A percentile compares a stretch with the other conserved stretches of the same genome.
These are phyloP conservation scores for Carpatolechia fugitivella DNA, from an alignment of 2,888 invertebrate species.

Conservation along the genomic window DNA sequence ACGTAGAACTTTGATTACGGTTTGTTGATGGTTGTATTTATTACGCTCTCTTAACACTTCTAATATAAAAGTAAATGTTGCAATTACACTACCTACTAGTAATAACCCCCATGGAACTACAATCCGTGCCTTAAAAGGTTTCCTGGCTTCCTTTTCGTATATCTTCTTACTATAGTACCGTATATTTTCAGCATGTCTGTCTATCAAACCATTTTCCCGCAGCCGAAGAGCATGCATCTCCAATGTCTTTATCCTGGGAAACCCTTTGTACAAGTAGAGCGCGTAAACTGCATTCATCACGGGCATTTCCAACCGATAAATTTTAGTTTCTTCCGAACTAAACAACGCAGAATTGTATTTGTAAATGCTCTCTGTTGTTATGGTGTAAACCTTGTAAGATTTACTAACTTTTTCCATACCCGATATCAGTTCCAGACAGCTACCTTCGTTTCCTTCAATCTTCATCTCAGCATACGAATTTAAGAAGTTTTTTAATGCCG, in stretches of 20 bases:
- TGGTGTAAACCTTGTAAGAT: slow-evolving; percentile 35
- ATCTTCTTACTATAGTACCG: slow-evolving; percentile 24
- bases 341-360: slow-evolving; percentile 35
- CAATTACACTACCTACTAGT: background rate
- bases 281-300: slow-evolving; percentile 43
- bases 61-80: slow-evolving; percentile 10
- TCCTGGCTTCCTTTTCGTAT: slow-evolving; percentile 18
- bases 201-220: slow-evolving; percentile 45
- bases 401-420: slow-evolving; percentile 41
- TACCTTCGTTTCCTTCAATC: background rate
- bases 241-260: slow-evolving; percentile 39
- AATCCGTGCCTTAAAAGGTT: slow-evolving; percentile 3
- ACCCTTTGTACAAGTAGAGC: slow-evolving; percentile 55
- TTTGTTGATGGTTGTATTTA: too few relatives aligned
- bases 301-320: slow-evolving; percentile 34
- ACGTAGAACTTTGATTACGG: too few relatives aligned
- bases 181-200: slow-evolving; percentile 28
- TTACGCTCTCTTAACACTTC: slow-evolving; percentile 9
- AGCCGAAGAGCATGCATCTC: slow-evolving; percentile 33
- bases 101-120: slow-evolving; percentile 8
- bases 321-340: slow-evolving; percentile 28
- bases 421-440: slow-evolving; percentile 23
- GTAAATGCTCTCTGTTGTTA: slow-evolving; percentile 36
- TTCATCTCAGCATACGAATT: slow-evolving; percentile 13
- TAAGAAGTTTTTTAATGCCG: slow-evolving; percentile 26